A percentile compares a stretch with the other conserved stretches of the same genome.
Conservation (phyloP, 2,113 vertebrate species). For the Oriolus oriolus region DNA sequence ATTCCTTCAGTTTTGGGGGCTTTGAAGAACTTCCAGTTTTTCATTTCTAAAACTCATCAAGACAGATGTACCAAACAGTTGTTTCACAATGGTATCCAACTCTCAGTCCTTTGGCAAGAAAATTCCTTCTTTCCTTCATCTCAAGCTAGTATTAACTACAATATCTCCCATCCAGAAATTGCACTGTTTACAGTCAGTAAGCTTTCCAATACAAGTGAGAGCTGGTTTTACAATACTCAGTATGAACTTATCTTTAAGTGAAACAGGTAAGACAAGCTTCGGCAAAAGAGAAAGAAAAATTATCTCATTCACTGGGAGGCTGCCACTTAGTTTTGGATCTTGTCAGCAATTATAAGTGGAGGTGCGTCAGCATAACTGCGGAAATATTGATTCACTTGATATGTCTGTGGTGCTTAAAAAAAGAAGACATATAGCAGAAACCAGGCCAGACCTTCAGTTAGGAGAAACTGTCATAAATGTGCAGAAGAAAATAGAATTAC, state of each 20-base stretch:
- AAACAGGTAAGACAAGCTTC: background rate
- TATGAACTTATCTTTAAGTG: slow-evolving; percentile 25
- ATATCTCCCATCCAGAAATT: slow-evolving; percentile 22
- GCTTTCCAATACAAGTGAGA: background rate
- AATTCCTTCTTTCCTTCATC: slow-evolving; percentile 19
- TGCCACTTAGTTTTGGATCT: slow-evolving; percentile 5
- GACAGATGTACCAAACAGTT: slow-evolving; percentile 47
- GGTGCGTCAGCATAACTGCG: background rate
- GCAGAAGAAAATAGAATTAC: background rate
- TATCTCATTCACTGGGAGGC: background rate
- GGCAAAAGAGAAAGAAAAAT: background rate
- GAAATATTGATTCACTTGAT: background rate
- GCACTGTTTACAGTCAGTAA: background rate
- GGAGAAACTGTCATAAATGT: background rate
- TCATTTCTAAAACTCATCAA: slow-evolving; percentile 1
- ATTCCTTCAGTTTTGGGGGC: background rate
- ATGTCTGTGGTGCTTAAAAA: background rate
- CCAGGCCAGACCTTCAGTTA: background rate
- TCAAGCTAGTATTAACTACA: slow-evolving; percentile 51
- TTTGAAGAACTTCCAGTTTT: slow-evolving; percentile 12
- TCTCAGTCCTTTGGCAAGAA: slow-evolving; percentile 55
- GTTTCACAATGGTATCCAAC: slow-evolving; percentile 33
- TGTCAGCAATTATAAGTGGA: slow-evolving; percentile 1
- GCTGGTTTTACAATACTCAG: background rate
- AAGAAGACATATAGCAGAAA: background rate